Evolutionary conservation across 2,113 vertebrate species (phyloP).

Genomic region (Anolis carolinensis): DNA sequence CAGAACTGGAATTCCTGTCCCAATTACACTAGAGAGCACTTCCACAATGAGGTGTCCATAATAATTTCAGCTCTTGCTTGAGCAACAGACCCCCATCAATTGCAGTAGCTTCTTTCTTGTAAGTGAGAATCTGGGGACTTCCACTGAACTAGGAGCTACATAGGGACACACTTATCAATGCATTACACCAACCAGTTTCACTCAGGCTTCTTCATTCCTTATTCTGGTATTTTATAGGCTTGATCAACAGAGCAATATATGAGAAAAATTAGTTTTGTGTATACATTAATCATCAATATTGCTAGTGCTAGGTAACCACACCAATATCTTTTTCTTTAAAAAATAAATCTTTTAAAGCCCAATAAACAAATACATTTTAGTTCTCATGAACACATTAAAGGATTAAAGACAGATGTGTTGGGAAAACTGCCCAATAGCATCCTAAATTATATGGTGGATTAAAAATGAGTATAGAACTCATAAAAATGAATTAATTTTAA

Average conservation of each 20-base stretch:
- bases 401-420: background rate
- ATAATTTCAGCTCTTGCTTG: no score
- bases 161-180: no score
- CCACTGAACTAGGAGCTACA: no score
- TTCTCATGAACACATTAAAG: background rate
- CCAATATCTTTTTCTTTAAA: background rate
- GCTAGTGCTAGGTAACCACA: background rate
- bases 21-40: no score
- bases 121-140: no score
- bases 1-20: no score
- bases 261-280: background rate
- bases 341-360: background rate
- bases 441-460: background rate
- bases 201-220: background rate
- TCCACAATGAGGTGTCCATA: no score
- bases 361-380: background rate
- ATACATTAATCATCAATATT: background rate
- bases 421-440: background rate
- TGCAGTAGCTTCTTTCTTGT: no score
- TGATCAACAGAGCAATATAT: background rate
- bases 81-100: no score
- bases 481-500: slow-evolving; percentile 17
- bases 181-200: background rate
- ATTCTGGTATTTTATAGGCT: background rate
- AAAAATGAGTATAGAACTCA: background rate